A percentile compares a stretch with the other conserved stretches of the same genome.
Conservation (phyloP, 2,888 invertebrate genomes). For the Zygothrica quintamaculata region DNA sequence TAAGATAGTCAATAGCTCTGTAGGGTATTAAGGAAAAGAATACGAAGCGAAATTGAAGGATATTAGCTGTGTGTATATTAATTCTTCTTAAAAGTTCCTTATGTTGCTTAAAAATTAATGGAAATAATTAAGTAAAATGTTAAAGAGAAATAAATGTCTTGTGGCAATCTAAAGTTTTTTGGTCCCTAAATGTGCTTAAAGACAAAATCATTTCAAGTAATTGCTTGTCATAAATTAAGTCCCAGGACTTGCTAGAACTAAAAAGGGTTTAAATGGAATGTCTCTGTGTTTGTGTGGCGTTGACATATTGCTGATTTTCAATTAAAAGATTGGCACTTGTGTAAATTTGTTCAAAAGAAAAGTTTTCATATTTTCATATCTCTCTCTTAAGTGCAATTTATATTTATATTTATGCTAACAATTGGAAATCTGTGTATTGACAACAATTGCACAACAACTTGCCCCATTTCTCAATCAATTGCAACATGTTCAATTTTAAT, state of each 20-base stretch:
- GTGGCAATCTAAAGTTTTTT: conserved; percentile 42
- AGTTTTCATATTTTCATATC: conserved; percentile 39
- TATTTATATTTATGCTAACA: conserved; percentile 53
- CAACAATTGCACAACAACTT: conserved; percentile 48
- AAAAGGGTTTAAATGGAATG: conserved; percentile 48
- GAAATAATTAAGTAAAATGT: conserved; percentile 6
- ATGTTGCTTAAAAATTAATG: background rate
- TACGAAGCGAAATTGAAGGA: background rate
- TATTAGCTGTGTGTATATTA: background rate
- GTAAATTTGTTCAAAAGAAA: conserved; percentile 54
- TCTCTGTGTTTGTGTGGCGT: conserved; percentile 12
- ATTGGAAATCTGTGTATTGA: conserved; percentile 73
- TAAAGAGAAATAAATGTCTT: background rate
- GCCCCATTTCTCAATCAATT: conserved; percentile 10
- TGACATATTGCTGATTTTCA: conserved; percentile 78
- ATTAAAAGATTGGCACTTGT: conserved; percentile 81
- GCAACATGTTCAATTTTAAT: conserved; percentile 43
- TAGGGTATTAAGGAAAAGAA: background rate
- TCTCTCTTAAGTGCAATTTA: conserved; percentile 28
- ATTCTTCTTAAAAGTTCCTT: no score
- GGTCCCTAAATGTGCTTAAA: no score
- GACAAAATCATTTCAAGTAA: conserved; percentile 46
- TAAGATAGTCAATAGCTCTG: conserved; percentile 1
- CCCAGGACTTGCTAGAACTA: no score
- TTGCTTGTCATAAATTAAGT: conserved; percentile 59